Base-by-base conservation (phyloP, 2,888 invertebrate genomes). In the Leucophenga montana region DNA sequence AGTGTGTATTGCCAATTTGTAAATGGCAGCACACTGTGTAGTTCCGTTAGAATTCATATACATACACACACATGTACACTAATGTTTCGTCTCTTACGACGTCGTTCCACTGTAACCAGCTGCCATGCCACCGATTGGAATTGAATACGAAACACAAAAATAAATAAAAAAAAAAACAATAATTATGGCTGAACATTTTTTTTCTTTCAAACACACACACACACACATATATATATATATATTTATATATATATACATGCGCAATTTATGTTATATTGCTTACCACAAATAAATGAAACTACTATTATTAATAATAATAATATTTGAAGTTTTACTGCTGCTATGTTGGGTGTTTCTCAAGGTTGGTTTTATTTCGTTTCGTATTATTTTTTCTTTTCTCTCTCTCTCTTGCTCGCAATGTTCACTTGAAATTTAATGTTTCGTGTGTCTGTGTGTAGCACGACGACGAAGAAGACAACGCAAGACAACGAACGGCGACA, bases 291-390 rank as follows among this genome's bases (percentile, higher is more conserved):
- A 56, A 61, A 73, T 72, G 78, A 75, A 78, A 79, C 71, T 75
- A 75, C 75, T 83, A 33, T 59, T 59, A 33, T 27, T 57, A 22
- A n/a, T 27, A 22, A n/a, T n/a, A n/a, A n/a, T n/a, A n/a, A n/a
- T n/a, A n/a, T n/a, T 13, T 54, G 54, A 11, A 14, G 54, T 54
- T n/a, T n/a, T 54, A 4, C n/a, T 54, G n/a, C 74, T 78, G 77
- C 73, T 78, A 75, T 74, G 84, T 78, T 84, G 83, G 77, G 79
- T 82, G 80, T 78, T 80, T 78, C 80, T 81, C 80, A 81, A 81
- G 80, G 80, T 84, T 80, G 80, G 84, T 74, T 74, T 74, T 78
- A 80, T 79, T 79, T 48, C 11, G 3, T 48, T 48, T 48, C 8
- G 9, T 22, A 9, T 59, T n/a, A 31, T 59, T 31, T 59, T 59